phyloP scores from a whole-genome alignment of 2,113 vertebrate species.

The Aphyosemion australe region DNA sequence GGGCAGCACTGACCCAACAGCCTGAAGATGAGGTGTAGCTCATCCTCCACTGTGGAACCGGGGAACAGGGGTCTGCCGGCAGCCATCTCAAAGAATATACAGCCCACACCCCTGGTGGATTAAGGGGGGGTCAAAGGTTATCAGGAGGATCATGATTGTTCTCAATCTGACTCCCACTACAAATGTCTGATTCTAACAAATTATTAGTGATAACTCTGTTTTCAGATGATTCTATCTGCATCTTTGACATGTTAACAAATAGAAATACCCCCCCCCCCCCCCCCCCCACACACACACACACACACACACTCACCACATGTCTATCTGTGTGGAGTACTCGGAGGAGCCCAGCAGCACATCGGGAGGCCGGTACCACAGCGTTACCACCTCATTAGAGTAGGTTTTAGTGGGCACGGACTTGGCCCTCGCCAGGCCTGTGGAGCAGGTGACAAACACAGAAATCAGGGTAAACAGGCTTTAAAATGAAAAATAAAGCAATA shows the following conservation, averaged over 20 bases:
- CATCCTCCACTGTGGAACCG: slow-evolving; percentile 94
- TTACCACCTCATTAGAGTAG: slow-evolving; percentile 96
- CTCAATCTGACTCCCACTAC: too few species aligned
- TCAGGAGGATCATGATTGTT: background rate
- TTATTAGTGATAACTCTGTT: too few species aligned
- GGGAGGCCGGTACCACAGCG: slow-evolving; percentile 95
- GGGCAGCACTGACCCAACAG: slow-evolving; percentile 86
- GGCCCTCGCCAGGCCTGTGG: slow-evolving; percentile 89
- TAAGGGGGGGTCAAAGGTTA: slow-evolving; percentile 7
- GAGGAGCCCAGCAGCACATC: slow-evolving; percentile 95
- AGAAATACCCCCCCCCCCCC: background rate
- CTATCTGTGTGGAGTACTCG: slow-evolving; percentile 96
- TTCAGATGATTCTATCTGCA: too few species aligned
- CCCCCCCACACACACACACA: too few species aligned
- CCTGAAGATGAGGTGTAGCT: slow-evolving; percentile 95
- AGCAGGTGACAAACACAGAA: slow-evolving; percentile 6
- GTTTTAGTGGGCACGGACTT: slow-evolving; percentile 97
- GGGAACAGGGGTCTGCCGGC: slow-evolving; percentile 95
- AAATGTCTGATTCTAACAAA: too few species aligned
- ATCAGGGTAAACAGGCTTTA: too few species aligned
- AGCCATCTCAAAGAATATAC: slow-evolving; percentile 98
- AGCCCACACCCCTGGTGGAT: slow-evolving; percentile 89
- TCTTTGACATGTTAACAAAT: too few species aligned
- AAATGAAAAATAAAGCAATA: too few species aligned
- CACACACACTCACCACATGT: slow-evolving; percentile 93